A percentile compares a stretch with the other conserved stretches of the same genome.
These are phyloP conservation scores for Copsychus sechellarum DNA, from an alignment of 2,113 vertebrate species.

Conservation along the genomic window DNA sequence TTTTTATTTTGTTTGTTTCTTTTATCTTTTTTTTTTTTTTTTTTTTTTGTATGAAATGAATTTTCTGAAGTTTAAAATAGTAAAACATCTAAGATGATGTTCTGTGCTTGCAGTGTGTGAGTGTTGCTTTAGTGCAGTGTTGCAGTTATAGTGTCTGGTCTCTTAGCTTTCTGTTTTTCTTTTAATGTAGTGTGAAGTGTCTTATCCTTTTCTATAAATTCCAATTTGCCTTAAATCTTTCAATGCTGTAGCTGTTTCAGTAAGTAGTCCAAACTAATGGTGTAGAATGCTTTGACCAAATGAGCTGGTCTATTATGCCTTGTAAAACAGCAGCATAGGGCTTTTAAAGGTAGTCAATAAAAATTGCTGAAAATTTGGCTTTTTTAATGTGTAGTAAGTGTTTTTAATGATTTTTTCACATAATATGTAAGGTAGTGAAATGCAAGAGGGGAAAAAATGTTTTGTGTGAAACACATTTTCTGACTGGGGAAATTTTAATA, in stretches of 20 bases:
- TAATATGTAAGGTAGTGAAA: slow-evolving; percentile 85
- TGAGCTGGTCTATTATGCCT: slow-evolving; percentile 86
- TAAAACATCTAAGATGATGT: slow-evolving; percentile 80
- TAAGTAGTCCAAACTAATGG: slow-evolving; percentile 85
- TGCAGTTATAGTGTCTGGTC: slow-evolving; percentile 79
- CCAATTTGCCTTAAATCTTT: slow-evolving; percentile 97
- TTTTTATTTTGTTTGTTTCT: slow-evolving; percentile 78
- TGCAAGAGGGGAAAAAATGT: slow-evolving; percentile 79
- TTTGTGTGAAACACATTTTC: slow-evolving; percentile 89
- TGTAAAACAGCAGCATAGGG: slow-evolving; percentile 90
- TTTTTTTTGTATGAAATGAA: slow-evolving; percentile 75
- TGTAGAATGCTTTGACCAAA: slow-evolving; percentile 84
- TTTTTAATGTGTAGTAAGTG: slow-evolving; percentile 87
- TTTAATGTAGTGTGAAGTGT: slow-evolving; percentile 86
- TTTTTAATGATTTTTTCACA: slow-evolving; percentile 86
- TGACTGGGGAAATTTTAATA: slow-evolving; percentile 86
- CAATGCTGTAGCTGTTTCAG: slow-evolving; percentile 88
- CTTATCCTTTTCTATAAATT: slow-evolving; percentile 86
- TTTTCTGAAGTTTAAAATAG: slow-evolving; percentile 80
- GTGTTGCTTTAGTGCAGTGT: slow-evolving; percentile 91
- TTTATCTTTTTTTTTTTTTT: slow-evolving; percentile 58
- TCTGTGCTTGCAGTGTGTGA: slow-evolving; percentile 96
- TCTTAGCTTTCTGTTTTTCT: slow-evolving; percentile 82
- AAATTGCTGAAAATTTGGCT: slow-evolving; percentile 87
- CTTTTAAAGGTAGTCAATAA: slow-evolving; percentile 89